phyloP scores from a whole-genome alignment of 2,797 vertebrate species.

The Xenops minutus region DNA sequence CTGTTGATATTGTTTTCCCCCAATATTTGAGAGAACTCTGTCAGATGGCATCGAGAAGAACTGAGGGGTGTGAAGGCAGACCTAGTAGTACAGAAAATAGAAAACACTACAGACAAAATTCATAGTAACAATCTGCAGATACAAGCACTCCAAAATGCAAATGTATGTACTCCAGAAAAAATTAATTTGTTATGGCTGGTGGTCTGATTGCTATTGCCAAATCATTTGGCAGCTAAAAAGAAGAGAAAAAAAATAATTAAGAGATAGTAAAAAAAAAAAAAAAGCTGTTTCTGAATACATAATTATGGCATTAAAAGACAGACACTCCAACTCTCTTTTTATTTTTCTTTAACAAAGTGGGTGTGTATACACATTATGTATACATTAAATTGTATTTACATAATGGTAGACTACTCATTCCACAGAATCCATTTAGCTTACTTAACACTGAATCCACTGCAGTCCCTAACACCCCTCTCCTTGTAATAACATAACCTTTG shows the following conservation, averaged over 20 bases:
- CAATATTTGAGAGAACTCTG: neutral
- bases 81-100: neutral
- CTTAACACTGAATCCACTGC: neutral
- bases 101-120: neutral
- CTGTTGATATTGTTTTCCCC: neutral
- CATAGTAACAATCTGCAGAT: neutral
- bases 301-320: neutral
- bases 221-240: neutral
- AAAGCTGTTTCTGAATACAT: neutral
- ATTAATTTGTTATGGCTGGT: neutral
- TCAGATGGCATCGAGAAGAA: neutral
- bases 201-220: neutral
- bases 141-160: neutral
- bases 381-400: neutral
- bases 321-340: fast-evolving
- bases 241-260: neutral
- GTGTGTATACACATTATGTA: neutral
- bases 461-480: neutral
- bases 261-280: neutral
- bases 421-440: neutral
- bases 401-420: neutral
- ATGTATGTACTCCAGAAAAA: neutral
- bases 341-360: neutral
- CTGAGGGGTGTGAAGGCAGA: neutral
- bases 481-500: neutral